Evolutionary conservation across 2,888 invertebrate species (phyloP), one percentile per base, ranked within the genome.

Genomic region (Julus scandinavius): DNA sequence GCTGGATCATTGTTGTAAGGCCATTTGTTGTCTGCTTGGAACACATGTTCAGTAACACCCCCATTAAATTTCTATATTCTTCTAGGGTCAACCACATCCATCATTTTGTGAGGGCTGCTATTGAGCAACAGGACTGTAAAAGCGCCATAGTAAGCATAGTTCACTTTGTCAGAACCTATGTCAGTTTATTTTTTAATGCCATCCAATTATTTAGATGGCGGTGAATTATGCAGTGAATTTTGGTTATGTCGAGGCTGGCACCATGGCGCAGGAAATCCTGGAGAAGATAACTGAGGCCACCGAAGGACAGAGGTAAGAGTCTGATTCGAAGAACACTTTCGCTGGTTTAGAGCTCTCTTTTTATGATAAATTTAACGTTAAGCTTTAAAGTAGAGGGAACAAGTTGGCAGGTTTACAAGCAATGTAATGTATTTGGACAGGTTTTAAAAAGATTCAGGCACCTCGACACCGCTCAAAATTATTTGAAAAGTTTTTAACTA

Each of bases 181-280:
- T 9, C n/a, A 50, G 6, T 9, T 13, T 15, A 45, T 20, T n/a
- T 11, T 1, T 38, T 6, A 17, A 50, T 86, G 20, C 13, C 13
- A n/a, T 3, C 41, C 41, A 45, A 85, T 45, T 17, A 41, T 45
- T 85, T 20, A 85, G 85, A 9, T n/a, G 49, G 85, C 49, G 9
- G 15, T 85, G 13, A 86, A 29, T 13, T 86, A 86, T 29, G 50
- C 50, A 11, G 54, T 11, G 17, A 54, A 86, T 54, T 50, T 29
- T 9, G 86, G 86, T n/a, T 86, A 86, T 3, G 29, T 54, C 15
- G 49, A 49, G 40, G 86, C 49, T 17, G 38, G 50, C 17, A n/a
- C n/a, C 17, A 45, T 86, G 86, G 86, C 86, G 5, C n/a, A 86
- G 86, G 50, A 38, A 5, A 20, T 86, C 13, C 50, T 86, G 29